These are phyloP conservation scores for Limonius californicus DNA, from an alignment of 1,140 invertebrate species.

Conservation along the genomic window DNA sequence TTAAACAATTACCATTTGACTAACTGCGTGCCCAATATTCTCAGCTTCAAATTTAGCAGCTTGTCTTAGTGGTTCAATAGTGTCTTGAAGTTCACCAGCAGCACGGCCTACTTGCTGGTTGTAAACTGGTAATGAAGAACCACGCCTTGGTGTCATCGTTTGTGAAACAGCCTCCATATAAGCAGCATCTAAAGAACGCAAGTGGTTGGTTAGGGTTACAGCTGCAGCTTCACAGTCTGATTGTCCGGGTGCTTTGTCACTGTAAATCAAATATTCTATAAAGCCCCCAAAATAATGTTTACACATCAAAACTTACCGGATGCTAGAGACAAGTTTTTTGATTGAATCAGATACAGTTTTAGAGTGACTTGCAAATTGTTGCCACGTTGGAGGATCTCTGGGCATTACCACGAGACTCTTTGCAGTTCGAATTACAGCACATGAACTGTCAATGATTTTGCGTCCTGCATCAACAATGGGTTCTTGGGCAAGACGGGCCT, in stretches of 20 bases:
- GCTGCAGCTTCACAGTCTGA: slow-evolving; percentile 87
- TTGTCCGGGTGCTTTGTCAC: slow-evolving; percentile 93
- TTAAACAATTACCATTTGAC: slow-evolving; percentile 17
- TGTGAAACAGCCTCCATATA: slow-evolving; percentile 85
- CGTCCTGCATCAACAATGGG: slow-evolving; percentile 83
- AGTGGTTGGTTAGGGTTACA: slow-evolving; percentile 69
- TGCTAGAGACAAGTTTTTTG: slow-evolving; percentile 86
- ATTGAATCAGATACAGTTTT: slow-evolving; percentile 95
- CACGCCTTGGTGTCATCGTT: slow-evolving; percentile 65
- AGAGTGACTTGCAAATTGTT: slow-evolving; percentile 86
- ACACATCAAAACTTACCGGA: slow-evolving; percentile 55
- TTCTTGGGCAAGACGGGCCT: slow-evolving; percentile 75
- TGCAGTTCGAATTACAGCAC: slow-evolving; percentile 85
- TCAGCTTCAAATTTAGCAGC: slow-evolving; percentile 90
- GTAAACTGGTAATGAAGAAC: slow-evolving; percentile 71
- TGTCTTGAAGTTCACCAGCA: slow-evolving; percentile 71
- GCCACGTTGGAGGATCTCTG: slow-evolving; percentile 91
- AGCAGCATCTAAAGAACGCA: slow-evolving; percentile 81
- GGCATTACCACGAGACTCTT: slow-evolving; percentile 86
- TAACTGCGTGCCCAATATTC: slow-evolving; percentile 61
- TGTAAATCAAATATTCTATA: slow-evolving; percentile 38
- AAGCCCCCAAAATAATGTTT: too few relatives aligned
- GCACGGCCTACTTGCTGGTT: slow-evolving; percentile 50
- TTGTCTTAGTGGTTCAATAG: slow-evolving; percentile 73
- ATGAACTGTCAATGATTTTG: slow-evolving; percentile 78